These are phyloP conservation scores for Aleiodes alternator DNA, from an alignment of 2,888 invertebrate species.

Conservation along the genomic window DNA sequence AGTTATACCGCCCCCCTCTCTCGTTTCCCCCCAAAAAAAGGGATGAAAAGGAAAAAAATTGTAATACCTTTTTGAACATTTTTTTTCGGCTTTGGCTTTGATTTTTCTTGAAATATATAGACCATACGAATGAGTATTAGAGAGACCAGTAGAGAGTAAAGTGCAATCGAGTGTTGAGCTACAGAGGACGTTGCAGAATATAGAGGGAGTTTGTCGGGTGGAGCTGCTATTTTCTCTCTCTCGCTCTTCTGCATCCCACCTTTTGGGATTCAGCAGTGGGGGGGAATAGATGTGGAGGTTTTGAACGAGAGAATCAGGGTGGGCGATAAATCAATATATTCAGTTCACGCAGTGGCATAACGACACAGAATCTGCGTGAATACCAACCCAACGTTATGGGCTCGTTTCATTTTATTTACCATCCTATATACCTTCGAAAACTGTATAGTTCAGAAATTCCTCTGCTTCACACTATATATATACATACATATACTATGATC, in stretches of 20 bases:
- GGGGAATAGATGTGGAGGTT: conserved; percentile 45
- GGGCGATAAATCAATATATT: conserved; percentile 71
- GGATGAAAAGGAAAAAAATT: too few relatives aligned
- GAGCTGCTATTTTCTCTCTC: conserved; percentile 23
- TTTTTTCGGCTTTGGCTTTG: too few relatives aligned
- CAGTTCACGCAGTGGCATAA: conserved; percentile 68
- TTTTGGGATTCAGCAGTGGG: conserved; percentile 49
- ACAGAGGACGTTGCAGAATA: conserved; percentile 19
- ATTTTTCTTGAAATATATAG: too few relatives aligned
- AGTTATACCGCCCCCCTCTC: too few relatives aligned
- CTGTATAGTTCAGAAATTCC: not conserved
- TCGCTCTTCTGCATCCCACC: conserved; percentile 27
- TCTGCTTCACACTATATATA: not conserved
- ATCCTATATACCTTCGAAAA: conserved; percentile 2
- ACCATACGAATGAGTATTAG: conserved; percentile 10
- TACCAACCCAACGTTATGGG: conserved; percentile 52
- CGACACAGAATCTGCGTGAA: conserved; percentile 62
- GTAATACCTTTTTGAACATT: too few relatives aligned
- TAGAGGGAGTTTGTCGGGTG: conserved; percentile 34
- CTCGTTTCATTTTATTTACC: conserved; percentile 39
- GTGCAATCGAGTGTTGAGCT: conserved; percentile 47
- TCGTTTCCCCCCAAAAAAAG: too few relatives aligned
- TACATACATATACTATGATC: not conserved
- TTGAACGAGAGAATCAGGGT: not conserved
- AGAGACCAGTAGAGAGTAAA: conserved; percentile 33